A percentile compares a stretch with the other conserved stretches of the same genome.
These are phyloP conservation scores for Callosobruchus maculatus DNA, from an alignment of 2,888 invertebrate genomes.

Conservation along the genomic window DNA sequence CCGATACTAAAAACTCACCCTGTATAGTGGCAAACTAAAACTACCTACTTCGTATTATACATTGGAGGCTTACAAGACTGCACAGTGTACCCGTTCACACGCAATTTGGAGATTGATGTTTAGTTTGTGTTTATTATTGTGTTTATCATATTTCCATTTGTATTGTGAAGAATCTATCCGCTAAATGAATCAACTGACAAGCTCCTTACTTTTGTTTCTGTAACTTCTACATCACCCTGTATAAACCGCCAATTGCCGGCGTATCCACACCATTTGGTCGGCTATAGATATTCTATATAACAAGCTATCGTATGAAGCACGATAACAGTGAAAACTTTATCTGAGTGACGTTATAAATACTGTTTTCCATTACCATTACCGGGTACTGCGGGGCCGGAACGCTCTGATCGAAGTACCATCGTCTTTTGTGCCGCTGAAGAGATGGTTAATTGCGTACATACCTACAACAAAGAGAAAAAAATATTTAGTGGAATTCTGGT, in stretches of 20 bases:
- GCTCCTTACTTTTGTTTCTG: too few species aligned
- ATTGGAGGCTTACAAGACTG: too few species aligned
- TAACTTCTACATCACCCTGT: background rate
- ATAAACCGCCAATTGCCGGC: background rate
- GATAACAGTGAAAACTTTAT: background rate
- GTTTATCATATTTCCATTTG: too few species aligned
- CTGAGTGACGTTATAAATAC: background rate
- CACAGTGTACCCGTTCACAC: too few species aligned
- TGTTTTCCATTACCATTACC: background rate
- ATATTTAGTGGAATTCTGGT: background rate
- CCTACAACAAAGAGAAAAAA: background rate
- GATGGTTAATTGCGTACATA: background rate
- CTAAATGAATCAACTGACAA: too few species aligned
- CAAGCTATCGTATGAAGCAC: background rate
- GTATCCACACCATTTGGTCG: background rate
- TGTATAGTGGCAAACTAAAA: too few species aligned
- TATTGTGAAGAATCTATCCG: too few species aligned
- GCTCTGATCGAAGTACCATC: background rate
- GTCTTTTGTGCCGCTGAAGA: background rate
- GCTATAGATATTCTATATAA: background rate
- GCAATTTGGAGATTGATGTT: too few species aligned
- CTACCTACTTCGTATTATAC: too few species aligned
- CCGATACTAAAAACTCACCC: too few species aligned
- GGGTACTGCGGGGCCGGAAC: background rate
- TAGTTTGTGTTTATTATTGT: too few species aligned